Base-by-base conservation (phyloP, 2,888 invertebrate species). In the Lasius platythorax region DNA sequence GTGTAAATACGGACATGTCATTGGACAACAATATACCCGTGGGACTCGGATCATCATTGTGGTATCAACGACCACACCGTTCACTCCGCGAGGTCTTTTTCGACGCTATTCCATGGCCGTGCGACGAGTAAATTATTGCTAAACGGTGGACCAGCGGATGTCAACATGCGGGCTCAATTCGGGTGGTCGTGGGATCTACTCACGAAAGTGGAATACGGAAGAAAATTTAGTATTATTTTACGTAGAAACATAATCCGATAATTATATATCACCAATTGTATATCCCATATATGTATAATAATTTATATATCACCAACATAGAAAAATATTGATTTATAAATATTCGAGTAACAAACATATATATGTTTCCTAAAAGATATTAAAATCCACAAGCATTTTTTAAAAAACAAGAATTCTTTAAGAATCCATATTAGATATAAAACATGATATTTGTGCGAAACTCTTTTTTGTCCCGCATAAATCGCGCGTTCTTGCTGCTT, bases 11-110 rank as follows among this genome's bases (percentile, higher is more conserved):
- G 50, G 67, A 85, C 87, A 68, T 88, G 74, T 90, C 88, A 90
- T 91, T 88, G 89, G 85, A 90, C 85, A 90, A 93, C 93, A 93
- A 94, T 93, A 92, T 91, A 92, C 93, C 94, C 93, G 93, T 93
- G 93, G 92, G 92, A 92, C 88, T 82, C 66, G 67, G 40, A 63
- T 74, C 37, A 73, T 66, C 76, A 72, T 68, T 53, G 56, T 67
- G 84, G 67, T 84, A 87, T 89, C 89, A 88, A 89, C 85, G 87
- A 72, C 84, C 85, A 86, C 84, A 33, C 78, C 79, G 82, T 84
- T 81, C 82, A 56, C 40, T 58, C 67, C 56, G 78, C 79, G 37
- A 66, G 87, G 84, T 79, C 79, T 88, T 89, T 82, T 89, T 85
- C 81, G 82, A 87, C 83, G 87, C 87, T 90, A 90, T 91, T 90